Conservation (phyloP, 2,797 vertebrate species). For the Gymnopithys bicolor region DNA sequence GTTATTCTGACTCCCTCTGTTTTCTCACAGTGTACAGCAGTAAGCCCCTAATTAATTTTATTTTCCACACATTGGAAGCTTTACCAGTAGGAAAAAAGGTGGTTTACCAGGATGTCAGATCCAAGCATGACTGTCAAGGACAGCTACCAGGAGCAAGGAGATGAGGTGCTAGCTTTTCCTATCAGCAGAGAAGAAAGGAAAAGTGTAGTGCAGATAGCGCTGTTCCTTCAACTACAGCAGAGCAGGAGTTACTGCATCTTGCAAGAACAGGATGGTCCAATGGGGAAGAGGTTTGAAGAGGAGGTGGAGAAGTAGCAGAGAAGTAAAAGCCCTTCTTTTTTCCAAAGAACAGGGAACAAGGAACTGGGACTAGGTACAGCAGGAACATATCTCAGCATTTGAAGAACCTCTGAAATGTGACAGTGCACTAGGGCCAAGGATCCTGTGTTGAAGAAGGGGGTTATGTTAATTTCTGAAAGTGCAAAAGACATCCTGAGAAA, state of each 20-base stretch:
- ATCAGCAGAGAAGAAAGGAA: neutral
- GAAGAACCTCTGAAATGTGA: neutral
- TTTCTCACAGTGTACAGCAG: neutral
- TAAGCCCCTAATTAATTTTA: neutral
- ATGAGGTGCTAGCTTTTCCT: neutral
- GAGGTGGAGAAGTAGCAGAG: neutral
- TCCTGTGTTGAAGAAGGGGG: neutral
- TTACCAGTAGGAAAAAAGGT: neutral
- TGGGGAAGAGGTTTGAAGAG: neutral
- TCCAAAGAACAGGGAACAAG: neutral
- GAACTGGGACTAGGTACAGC: neutral
- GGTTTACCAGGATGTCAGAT: neutral
- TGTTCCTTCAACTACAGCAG: neutral
- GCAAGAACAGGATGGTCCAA: fast-evolving
- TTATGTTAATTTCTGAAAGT: neutral
- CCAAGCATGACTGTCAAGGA: neutral
- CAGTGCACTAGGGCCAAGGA: neutral
- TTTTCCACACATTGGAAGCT: neutral
- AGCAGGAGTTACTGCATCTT: neutral
- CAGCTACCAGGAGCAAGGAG: neutral
- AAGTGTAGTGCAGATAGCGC: fast-evolving
- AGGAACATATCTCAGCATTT: neutral
- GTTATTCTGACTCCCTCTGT: neutral
- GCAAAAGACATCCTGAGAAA: neutral
- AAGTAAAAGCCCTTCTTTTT: neutral